These are phyloP conservation scores for Buphagus erythrorhynchus DNA, from an alignment of 2,797 vertebrate species.

Conservation along the genomic window DNA sequence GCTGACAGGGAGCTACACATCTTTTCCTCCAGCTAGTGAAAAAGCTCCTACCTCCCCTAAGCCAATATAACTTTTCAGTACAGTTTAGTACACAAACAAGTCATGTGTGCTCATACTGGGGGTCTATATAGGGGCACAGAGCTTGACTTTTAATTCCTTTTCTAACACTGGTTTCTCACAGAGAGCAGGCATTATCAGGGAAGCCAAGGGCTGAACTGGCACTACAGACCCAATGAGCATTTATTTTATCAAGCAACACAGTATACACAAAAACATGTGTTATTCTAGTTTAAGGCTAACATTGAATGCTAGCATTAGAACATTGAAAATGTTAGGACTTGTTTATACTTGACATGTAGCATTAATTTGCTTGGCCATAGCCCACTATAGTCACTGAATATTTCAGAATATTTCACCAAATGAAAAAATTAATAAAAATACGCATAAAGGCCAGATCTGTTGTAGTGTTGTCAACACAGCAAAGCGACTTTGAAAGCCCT, in stretches of 20 bases:
- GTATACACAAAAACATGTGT: neutral
- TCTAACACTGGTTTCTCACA: neutral
- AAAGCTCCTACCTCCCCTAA: neutral
- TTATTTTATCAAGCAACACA: neutral
- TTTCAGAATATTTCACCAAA: neutral
- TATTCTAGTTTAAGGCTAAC: neutral
- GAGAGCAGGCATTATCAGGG: neutral
- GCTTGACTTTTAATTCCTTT: neutral
- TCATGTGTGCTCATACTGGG: neutral
- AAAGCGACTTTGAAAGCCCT: neutral
- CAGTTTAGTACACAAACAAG: neutral
- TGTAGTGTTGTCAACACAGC: neutral
- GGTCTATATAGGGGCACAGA: neutral
- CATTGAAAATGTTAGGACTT: neutral
- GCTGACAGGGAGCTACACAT: neutral
- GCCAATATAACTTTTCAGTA: neutral
- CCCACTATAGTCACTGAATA: neutral
- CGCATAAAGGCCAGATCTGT: neutral
- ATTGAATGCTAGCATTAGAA: neutral
- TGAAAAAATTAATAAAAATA: conserved; percentile 14
- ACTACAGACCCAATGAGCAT: neutral
- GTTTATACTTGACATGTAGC: neutral
- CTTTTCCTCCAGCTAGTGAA: neutral
- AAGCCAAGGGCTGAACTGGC: neutral
- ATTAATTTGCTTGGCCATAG: neutral